Evolutionary conservation across 2,888 invertebrate species (phyloP), one percentile per base, ranked within the genome.

Genomic region (Phortica magna): DNA sequence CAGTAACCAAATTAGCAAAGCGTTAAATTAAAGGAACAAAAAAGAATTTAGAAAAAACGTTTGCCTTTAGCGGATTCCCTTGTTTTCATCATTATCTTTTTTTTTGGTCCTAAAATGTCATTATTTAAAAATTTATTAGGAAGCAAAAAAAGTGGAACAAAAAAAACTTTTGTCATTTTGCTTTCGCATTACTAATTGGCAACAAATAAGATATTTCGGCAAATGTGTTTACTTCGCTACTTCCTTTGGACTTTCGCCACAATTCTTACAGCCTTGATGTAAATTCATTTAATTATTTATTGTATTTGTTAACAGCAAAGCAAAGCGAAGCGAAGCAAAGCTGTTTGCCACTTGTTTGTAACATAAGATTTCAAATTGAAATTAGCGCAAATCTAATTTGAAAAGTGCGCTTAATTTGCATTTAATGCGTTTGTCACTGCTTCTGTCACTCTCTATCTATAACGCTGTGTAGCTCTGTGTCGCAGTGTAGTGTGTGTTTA

Each of bases 401-500:
- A 61, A 61, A 64, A 61, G 17, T 12, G 22, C 41, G 17, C 41
- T 53, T 71, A 71, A 71, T 71, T 71, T 55, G 53, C 70, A 42
- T 71, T 22, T 71, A 55, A 71, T 71, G 70, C 39, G 53, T 53
- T 48, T 59, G 57, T 59, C 9, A n/a, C n/a, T 67, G 67, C 31
- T 2, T 65, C n/a, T 39, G 10, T 65, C 41, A 19, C 9, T 65
- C 1, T 61, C 5, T 61, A 12, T 31, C 12, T 64, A 31, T 31
- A 31, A 31, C 2, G 43, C 43, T 43, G 43, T 7, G 7, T 7
- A 10, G 10, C 7, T 43, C 7, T 48, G 48, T 12, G 14, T 14
- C 48, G 3, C 9, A 48, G 48, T 48, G 48, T 48, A 14, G 10
- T 48, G 55, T 55, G n/a, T 55, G 14, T 55, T 9, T 55, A 14